Base-by-base conservation (phyloP, 92 coral and sea anemone genomes). In the Montipora capitata region DNA sequence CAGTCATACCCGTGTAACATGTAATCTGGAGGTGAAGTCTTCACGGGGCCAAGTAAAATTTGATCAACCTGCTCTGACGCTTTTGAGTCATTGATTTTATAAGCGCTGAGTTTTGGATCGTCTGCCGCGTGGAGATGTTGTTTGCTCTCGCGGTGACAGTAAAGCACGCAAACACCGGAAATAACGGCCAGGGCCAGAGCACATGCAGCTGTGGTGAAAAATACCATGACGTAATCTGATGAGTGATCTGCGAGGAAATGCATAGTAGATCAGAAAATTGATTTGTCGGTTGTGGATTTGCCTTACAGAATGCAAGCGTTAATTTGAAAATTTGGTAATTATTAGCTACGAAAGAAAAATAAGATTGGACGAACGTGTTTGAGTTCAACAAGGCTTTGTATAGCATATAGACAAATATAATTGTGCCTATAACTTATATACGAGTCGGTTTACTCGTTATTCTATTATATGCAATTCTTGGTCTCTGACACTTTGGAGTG, bases 1-100 rank as follows among this genome's bases (percentile, higher is more conserved):
- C 87, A 72, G 72, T 59, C 63, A 38, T 58, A 17, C 6, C 72
- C 80, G 12, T 83, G 72, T 40, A 59, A 10, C 79, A 83, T 59
- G 87, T 42, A 72, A 42, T 83, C 87, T 5, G 87, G 87, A 57
- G 80, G 80, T 5, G 73, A 42, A 58, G 80, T 42, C 72, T 73
- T 83, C 17, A 83, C 14, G 3, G 87, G 87, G 42, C 87, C 87
- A 40, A 35, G 12, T 42, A 83, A 0, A 70, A 72, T 61, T 40
- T 71, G 87, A 54, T 72, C 79, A 44, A 72, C 63, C 5, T 83
- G 57, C 58, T 16, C 14, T 10, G 43, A 35, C 2, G 7, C 40
- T 14, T 72, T 72, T 43, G 71, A 16, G 7, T 72, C 79, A 5
- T 40, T 43, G 43, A 52, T 83, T 17, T 77, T 80, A 59, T 72